These are phyloP conservation scores for Cossypha niveicapilla DNA, from an alignment of 2,797 vertebrate species.

Conservation along the genomic window DNA sequence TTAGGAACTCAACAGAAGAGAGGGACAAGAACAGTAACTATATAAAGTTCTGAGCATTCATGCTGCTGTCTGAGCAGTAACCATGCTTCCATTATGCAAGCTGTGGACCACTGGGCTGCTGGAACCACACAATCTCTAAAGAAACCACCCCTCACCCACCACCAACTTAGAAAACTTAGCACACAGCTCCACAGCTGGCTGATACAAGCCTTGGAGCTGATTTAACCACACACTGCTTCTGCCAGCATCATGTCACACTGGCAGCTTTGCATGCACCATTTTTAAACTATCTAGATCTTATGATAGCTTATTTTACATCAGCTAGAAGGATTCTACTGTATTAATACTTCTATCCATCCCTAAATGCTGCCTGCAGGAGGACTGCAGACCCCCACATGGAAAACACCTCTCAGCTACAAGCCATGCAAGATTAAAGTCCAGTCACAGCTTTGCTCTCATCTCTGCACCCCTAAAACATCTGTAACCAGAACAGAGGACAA, in stretches of 20 bases:
- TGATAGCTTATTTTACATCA: neutral
- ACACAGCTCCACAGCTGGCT: neutral
- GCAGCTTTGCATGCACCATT: neutral
- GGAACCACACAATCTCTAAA: neutral
- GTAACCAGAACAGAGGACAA: neutral
- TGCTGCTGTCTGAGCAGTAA: neutral
- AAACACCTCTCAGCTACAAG: neutral
- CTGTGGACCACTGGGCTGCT: neutral
- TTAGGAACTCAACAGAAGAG: neutral
- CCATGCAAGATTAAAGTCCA: neutral
- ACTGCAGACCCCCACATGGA: rapidly evolving
- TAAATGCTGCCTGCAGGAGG: neutral
- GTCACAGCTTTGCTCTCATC: neutral
- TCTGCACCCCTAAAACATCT: neutral
- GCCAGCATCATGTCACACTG: neutral
- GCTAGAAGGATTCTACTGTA: neutral
- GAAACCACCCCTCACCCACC: neutral
- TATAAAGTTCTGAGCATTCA: neutral
- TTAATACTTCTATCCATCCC: neutral
- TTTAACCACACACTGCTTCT: neutral
- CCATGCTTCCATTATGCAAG: neutral
- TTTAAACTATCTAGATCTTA: neutral
- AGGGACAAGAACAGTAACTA: rapidly evolving
- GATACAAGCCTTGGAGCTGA: neutral
- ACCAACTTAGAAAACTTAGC: neutral